Conservation (phyloP, 2,797 vertebrate genomes). For the Enteromius treurensis region DNA sequence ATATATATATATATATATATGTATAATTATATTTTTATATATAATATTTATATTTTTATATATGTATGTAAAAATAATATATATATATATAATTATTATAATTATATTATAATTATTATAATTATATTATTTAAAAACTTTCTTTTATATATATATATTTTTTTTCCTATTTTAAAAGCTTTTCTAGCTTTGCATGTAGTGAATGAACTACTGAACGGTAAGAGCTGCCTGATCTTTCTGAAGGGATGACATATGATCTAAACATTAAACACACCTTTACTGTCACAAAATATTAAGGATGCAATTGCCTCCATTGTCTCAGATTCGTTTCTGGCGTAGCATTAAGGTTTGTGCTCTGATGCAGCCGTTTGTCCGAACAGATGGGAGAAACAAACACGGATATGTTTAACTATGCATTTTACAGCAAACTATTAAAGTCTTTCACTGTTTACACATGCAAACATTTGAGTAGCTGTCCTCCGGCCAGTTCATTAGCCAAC, state of each 20-base stretch:
- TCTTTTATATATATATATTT: too few species aligned
- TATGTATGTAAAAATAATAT: too few species aligned
- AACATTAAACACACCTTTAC: conserved; percentile 4
- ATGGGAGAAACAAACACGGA: conserved; percentile 81
- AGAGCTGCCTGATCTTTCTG: neutral
- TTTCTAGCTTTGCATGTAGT: neutral
- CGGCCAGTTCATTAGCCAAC: conserved; percentile 86
- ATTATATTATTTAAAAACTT: too few species aligned
- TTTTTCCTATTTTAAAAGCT: neutral
- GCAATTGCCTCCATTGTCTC: neutral
- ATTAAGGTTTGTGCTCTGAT: conserved; percentile 59
- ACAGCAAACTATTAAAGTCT: conserved; percentile 86
- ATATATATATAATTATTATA: too few species aligned
- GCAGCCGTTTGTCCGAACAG: conserved; percentile 77
- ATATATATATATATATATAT: too few species aligned
- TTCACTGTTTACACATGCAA: conserved; percentile 84
- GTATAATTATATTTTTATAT: too few species aligned
- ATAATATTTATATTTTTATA: too few species aligned
- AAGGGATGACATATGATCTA: neutral
- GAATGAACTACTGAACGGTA: neutral
- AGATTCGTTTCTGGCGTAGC: neutral
- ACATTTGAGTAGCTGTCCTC: conserved; percentile 87
- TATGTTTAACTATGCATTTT: conserved; percentile 85
- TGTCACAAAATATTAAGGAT: conserved; percentile 4
- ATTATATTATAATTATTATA: too few species aligned